Evolutionary conservation across 2,113 vertebrate species (phyloP), one percentile per base, ranked within the genome.

Genomic region (Bagarius yarrelli): DNA sequence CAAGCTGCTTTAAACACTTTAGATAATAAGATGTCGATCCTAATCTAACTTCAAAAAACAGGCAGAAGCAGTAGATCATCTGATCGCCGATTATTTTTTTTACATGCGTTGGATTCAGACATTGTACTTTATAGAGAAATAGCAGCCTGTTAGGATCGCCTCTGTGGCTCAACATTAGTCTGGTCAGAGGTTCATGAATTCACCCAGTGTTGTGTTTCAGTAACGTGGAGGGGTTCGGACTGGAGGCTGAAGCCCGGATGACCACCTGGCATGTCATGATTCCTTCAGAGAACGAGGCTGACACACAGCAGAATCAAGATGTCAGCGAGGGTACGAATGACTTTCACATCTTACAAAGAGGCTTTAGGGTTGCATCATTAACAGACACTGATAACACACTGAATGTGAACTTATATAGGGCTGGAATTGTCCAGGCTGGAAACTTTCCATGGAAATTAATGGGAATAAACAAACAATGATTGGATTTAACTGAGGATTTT

Each of bases 211-310:
- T 76, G 23, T 61, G 52, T 79, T 57, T 9, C 91, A 98, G 97
- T 50, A 96, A 94, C 0, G 93, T 97, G 82, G 98, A 99, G 83
- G 98, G 98, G 11, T 99, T 99, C 83, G 97, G 98, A 75, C 89
- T 99, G 91, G 98, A 99, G 91, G 97, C 98, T 25, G 97, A 99
- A 92, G 97, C 97, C 76, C 92, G 97, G 81, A 99, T 99, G 98
- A 99, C 98, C 8, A 99, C 98, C 27, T 99, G 98, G 98, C 98
- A 99, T 73, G 94, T 99, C 50, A 97, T 97, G 95, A 96, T 99
- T 74, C 94, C 97, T 2, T 90, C 96, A 2, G 98, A 99, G 85
- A 95, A 96, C 19, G 95, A 97, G 44, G 87, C 95, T 0, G 96
- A 98, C 69, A 88, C 94, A 25, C 87, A 92, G 12, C 96, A 96